Conservation (phyloP, 2,888 invertebrate genomes). For the Geophilus truncorum region DNA sequence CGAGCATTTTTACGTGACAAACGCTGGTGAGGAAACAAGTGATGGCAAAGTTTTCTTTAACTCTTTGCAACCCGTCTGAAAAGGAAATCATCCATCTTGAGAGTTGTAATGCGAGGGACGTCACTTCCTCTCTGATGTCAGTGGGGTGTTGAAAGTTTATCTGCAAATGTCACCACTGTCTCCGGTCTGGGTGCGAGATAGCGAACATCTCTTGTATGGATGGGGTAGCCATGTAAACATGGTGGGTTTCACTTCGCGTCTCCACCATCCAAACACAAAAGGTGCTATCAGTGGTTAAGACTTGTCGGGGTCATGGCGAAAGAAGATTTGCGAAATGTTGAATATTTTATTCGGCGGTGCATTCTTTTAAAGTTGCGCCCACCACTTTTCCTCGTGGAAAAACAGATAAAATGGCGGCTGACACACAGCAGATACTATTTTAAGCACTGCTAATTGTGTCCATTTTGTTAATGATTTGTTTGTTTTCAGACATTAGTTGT, state of each 20-base stretch:
- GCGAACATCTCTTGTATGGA: not conserved
- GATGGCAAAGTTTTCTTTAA: constrained; percentile 15
- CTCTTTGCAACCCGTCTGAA: not conserved
- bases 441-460: no score
- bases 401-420: no score
- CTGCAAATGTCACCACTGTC: constrained; percentile 5
- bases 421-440: no score
- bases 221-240: not conserved
- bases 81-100: constrained; percentile 21
- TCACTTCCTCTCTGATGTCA: not conserved
- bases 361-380: not conserved
- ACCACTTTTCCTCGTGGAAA: no score
- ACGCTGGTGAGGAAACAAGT: not conserved
- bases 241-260: constrained; percentile 1
- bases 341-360: not conserved
- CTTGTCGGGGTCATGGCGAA: not conserved
- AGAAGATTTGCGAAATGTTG: not conserved
- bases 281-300: constrained; percentile 1
- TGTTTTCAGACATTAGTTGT: no score
- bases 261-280: constrained; percentile 11
- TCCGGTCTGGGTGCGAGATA: constrained; percentile 3
- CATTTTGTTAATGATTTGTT: no score
- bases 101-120: constrained; percentile 15
- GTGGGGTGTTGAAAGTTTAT: constrained; percentile 6
- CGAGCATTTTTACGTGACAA: not conserved